phyloP scores from a whole-genome alignment of 2,113 vertebrate species.

The Apodemus sylvaticus region DNA sequence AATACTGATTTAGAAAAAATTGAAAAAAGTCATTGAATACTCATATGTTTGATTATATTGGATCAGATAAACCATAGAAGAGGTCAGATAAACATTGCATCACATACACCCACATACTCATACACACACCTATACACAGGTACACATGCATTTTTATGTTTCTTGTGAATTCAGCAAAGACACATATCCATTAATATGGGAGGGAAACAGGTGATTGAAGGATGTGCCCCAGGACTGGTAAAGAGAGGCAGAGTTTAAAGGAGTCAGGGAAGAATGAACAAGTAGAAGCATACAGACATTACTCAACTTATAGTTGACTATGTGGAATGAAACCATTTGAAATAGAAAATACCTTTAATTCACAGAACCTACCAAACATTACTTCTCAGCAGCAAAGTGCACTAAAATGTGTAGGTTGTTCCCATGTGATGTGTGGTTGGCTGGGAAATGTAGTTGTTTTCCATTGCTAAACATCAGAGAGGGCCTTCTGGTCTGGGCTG shows the following conservation, averaged over 20 bases:
- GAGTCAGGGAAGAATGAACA: not conserved
- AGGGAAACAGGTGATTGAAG: not conserved
- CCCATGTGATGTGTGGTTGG: not conserved
- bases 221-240: not conserved
- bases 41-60: not conserved
- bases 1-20: conserved; percentile 1
- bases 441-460: not conserved
- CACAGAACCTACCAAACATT: not conserved
- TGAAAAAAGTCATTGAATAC: not conserved
- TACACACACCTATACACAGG: not conserved
- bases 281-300: not conserved
- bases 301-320: not conserved
- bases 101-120: not conserved
- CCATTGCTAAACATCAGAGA: not conserved
- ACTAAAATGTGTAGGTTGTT: not conserved
- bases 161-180: not conserved
- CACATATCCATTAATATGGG: not conserved
- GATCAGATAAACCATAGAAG: not conserved
- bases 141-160: not conserved
- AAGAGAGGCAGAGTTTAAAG: not conserved
- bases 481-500: too few relatives aligned
- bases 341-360: not conserved
- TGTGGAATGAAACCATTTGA: not conserved
- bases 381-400: not conserved
- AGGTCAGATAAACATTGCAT: not conserved